Conservation (phyloP, 2,113 vertebrate species). For the Herpailurus yagouaroundi region DNA sequence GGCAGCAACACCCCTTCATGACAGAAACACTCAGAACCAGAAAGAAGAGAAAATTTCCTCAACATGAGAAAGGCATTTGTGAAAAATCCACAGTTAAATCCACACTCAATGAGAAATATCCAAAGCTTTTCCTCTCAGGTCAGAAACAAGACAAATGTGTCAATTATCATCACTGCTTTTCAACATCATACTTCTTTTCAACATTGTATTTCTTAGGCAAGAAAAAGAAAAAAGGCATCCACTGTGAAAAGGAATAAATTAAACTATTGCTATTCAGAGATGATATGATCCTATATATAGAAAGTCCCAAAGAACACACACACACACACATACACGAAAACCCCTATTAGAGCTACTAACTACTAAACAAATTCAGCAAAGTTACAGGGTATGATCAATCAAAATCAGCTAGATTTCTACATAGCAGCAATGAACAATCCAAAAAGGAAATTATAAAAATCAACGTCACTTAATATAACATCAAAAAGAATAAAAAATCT, state of each 20-base stretch:
- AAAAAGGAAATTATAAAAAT: background rate
- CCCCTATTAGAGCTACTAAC: background rate
- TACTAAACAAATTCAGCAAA: background rate
- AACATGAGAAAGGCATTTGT: background rate
- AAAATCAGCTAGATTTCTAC: background rate
- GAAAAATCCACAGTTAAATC: background rate
- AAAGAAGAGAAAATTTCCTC: background rate
- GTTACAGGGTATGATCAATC: background rate
- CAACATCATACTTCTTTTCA: too few relatives aligned
- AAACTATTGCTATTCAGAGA: background rate
- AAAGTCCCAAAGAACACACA: background rate
- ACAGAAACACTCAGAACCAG: background rate
- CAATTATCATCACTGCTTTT: background rate
- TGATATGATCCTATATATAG: background rate
- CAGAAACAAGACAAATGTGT: background rate
- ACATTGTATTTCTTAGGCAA: background rate
- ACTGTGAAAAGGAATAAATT: background rate
- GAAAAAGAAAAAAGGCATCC: background rate
- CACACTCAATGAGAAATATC: background rate
- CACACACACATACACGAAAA: too few relatives aligned
- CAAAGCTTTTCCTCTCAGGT: background rate
- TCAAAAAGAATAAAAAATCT: background rate
- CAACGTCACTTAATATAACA: background rate
- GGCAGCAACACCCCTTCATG: background rate
- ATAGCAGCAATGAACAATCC: background rate